Conservation (phyloP, 37 sponge, comb jelly and placozoan genomes). For the Beroe forskalii region DNA sequence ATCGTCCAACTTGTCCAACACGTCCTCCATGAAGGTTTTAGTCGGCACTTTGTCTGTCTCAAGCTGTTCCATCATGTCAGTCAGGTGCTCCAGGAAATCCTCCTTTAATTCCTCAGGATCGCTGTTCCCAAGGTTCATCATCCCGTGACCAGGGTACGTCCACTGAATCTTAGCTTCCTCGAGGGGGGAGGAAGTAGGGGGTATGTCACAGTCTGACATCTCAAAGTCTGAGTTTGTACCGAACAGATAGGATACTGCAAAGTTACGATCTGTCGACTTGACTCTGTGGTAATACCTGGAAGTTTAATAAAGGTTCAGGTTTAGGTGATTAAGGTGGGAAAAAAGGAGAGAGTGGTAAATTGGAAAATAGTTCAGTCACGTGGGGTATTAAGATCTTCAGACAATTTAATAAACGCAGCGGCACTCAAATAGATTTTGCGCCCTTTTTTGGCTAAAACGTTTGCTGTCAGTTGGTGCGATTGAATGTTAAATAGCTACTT, state of each 20-base stretch:
- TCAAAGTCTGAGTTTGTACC: conserved; percentile 43
- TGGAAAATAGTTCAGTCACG: too few species aligned
- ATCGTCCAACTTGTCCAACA: not conserved
- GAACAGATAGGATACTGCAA: conserved; percentile 68
- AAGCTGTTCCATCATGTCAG: not conserved
- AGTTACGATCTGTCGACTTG: conserved; percentile 62
- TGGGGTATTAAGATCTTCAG: too few species aligned
- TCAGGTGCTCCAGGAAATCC: not conserved
- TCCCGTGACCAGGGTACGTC: conserved; percentile 67
- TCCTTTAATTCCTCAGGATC: conserved; percentile 26
- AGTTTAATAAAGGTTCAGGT: not conserved
- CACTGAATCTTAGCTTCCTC: conserved; percentile 20
- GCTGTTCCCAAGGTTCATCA: conserved; percentile 66
- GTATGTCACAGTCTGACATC: conserved; percentile 7
- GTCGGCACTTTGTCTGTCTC: not conserved
- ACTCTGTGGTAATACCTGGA: conserved; percentile 61
- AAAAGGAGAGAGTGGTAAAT: too few species aligned
- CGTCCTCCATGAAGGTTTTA: not conserved
- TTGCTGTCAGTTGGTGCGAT: too few species aligned
- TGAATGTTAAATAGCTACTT: too few species aligned
- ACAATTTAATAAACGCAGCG: too few species aligned
- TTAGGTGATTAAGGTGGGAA: too few species aligned
- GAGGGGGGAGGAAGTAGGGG: not conserved
- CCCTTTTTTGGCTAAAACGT: too few species aligned
- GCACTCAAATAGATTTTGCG: too few species aligned